These are phyloP conservation scores for Perca fluviatilis DNA, from an alignment of 2,113 vertebrate genomes.

Conservation along the genomic window DNA sequence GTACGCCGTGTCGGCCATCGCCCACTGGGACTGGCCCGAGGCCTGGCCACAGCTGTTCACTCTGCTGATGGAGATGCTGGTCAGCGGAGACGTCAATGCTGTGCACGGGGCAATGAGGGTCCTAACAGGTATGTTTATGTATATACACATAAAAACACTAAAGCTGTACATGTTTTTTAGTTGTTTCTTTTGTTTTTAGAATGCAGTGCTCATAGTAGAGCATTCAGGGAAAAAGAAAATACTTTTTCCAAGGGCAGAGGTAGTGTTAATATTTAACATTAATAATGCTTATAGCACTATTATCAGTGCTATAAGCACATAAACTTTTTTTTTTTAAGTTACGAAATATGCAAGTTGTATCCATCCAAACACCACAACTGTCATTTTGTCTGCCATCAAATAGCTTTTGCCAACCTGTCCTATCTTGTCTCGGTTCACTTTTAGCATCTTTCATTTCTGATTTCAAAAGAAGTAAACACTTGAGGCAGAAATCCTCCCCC, in stretches of 20 bases:
- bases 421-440: not conserved
- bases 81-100: conserved; percentile 94
- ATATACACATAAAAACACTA: not conserved
- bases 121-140: conserved; percentile 89
- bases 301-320: not conserved
- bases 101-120: conserved; percentile 99
- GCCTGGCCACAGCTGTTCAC: conserved; percentile 98
- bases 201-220: too few relatives aligned
- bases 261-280: not conserved
- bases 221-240: too few relatives aligned
- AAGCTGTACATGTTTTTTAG: not conserved
- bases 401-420: not conserved
- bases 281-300: not conserved
- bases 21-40: conserved; percentile 99
- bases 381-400: not conserved
- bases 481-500: not conserved
- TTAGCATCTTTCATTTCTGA: not conserved
- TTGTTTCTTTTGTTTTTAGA: too few relatives aligned
- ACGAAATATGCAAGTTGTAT: too few relatives aligned
- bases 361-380: not conserved
- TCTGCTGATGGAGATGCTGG: conserved; percentile 98
- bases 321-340: not conserved
- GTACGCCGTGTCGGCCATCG: conserved; percentile 97
- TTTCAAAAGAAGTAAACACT: not conserved
- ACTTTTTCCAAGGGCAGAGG: not conserved